Evolutionary conservation across 2,888 invertebrate genomes (phyloP).

Genomic region (Pandemis heparana): DNA sequence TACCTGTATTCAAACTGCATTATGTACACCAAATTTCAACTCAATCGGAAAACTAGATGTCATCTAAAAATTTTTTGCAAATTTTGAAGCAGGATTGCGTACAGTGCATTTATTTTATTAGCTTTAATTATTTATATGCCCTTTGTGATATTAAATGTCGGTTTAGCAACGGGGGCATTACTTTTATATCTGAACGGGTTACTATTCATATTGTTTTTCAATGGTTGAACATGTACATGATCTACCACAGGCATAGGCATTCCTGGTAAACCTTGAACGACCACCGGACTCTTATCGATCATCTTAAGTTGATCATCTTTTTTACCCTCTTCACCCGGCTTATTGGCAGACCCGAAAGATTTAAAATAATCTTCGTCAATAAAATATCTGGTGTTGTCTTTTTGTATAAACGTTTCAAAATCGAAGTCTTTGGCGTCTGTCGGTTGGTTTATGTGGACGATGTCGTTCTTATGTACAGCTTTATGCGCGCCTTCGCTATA

Average conservation of each 20-base stretch:
- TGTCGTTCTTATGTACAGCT: conserved; percentile 35
- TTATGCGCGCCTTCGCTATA: conserved; percentile 63
- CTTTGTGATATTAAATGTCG: not conserved
- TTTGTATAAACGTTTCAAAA: conserved; percentile 3
- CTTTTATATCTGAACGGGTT: not conserved
- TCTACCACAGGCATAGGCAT: not conserved
- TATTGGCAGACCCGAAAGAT: not conserved
- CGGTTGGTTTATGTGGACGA: not conserved
- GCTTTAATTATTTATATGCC: not conserved
- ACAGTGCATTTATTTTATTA: no score
- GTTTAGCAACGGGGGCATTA: not conserved
- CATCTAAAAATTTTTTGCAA: no score
- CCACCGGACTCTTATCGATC: not conserved
- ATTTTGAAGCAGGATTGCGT: no score
- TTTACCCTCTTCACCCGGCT: not conserved
- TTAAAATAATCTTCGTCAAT: conserved; percentile 52
- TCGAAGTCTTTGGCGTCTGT: not conserved
- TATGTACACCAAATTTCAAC: no score
- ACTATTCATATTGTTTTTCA: not conserved
- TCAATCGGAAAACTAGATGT: no score
- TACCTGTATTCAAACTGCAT: no score
- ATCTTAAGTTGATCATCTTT: not conserved
- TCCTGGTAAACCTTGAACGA: not conserved
- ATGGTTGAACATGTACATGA: not conserved
- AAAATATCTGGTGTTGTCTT: conserved; percentile 56